Conservation (phyloP, 2,888 invertebrate species). For the Apeira syringaria region DNA sequence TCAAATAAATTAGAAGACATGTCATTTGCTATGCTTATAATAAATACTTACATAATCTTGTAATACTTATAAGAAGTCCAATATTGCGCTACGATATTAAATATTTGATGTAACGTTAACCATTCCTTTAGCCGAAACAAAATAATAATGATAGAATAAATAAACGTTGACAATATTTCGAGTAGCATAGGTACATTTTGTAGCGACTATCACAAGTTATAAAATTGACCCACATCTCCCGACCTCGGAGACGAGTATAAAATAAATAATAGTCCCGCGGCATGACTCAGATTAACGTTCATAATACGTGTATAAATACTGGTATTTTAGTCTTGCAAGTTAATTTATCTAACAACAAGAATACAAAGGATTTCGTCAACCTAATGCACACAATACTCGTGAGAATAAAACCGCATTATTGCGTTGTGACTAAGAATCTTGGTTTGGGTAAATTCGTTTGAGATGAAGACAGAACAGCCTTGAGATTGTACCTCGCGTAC, state of each 20-base stretch:
- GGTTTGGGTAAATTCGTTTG: slow-evolving; percentile 26
- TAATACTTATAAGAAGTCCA: too few species aligned
- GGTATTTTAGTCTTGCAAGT: slow-evolving; percentile 30
- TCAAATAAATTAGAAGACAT: too few species aligned
- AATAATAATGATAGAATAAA: too few species aligned
- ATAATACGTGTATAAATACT: neutral
- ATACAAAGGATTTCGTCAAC: slow-evolving; percentile 54
- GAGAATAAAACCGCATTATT: slow-evolving; percentile 51
- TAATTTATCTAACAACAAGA: slow-evolving; percentile 33
- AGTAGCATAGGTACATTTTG: too few species aligned
- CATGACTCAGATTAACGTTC: slow-evolving; percentile 21
- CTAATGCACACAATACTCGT: slow-evolving; percentile 38
- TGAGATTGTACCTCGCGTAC: slow-evolving; percentile 7
- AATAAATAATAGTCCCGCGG: neutral
- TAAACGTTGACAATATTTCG: too few species aligned
- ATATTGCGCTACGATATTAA: too few species aligned
- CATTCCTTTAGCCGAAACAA: too few species aligned
- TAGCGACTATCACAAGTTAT: too few species aligned
- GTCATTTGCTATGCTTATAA: too few species aligned
- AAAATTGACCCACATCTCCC: slow-evolving; percentile 6
- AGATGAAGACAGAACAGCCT: slow-evolving; percentile 22
- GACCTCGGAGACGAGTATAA: slow-evolving; percentile 4
- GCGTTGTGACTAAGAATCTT: slow-evolving; percentile 42
- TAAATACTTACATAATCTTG: too few species aligned
- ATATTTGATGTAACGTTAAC: too few species aligned